These are phyloP conservation scores for Drosophila ficusphila DNA, from an alignment of 1,140 invertebrate genomes.

Conservation along the genomic window DNA sequence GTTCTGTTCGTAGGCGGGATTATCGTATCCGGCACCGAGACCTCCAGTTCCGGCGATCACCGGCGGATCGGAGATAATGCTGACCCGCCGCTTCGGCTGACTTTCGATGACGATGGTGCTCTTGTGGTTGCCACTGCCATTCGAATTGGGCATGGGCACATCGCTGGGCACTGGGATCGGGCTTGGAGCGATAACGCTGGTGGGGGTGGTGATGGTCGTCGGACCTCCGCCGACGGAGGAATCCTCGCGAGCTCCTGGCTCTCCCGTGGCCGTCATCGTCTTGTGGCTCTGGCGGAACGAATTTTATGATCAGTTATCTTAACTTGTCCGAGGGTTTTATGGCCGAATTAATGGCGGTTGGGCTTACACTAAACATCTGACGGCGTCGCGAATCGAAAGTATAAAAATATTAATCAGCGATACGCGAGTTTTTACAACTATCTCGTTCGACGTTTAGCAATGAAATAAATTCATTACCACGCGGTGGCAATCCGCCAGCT, in stretches of 20 bases:
- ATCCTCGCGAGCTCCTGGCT: conserved; percentile 53
- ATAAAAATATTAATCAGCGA: conserved; percentile 27
- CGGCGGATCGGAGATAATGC: conserved; percentile 78
- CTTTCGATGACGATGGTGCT: conserved; percentile 68
- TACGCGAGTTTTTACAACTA: conserved; percentile 71
- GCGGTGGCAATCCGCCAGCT: conserved; percentile 39
- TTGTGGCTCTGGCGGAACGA: conserved; percentile 24
- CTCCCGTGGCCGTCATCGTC: conserved; percentile 70
- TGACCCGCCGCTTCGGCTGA: conserved; percentile 80
- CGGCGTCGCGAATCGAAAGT: conserved; percentile 24
- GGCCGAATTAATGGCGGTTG: neutral
- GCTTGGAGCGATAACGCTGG: conserved; percentile 12
- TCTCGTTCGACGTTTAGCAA: conserved; percentile 78
- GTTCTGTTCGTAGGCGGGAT: conserved; percentile 80
- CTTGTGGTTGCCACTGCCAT: conserved; percentile 52
- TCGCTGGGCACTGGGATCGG: conserved; percentile 48
- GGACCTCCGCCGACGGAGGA: conserved; percentile 1
- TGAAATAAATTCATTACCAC: conserved; percentile 81
- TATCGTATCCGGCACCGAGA: conserved; percentile 73
- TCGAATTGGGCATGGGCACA: conserved; percentile 56
- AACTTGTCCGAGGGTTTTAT: neutral
- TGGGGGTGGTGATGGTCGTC: conserved; percentile 19
- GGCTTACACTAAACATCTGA: conserved; percentile 52
- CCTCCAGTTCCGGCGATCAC: conserved; percentile 21
- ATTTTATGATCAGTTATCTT: conserved; percentile 8